Evolutionary conservation across 2,888 invertebrate species (phyloP).

Genomic region (Eupithecia inturbata): DNA sequence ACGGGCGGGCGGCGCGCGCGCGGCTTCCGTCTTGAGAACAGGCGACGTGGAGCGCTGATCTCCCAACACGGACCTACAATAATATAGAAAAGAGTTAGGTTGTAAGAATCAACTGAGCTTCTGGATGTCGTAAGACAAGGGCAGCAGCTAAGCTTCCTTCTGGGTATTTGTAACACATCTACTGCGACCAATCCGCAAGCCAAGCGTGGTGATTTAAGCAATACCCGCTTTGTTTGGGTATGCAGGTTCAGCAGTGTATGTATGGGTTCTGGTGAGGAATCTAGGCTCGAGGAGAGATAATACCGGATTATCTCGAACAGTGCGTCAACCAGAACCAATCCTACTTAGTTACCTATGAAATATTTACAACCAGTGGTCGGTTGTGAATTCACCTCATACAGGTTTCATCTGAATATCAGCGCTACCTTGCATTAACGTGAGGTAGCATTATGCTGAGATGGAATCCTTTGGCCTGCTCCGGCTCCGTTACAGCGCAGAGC

Average conservation of each 20-base stretch:
- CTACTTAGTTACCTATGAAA: no score
- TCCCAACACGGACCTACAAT: slow-evolving; percentile 85
- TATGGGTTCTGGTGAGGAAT: not conserved
- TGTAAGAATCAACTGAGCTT: not conserved
- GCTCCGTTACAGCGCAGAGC: no score
- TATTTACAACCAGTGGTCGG: no score
- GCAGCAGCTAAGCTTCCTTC: no score
- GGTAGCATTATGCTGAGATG: no score
- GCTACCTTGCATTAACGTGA: no score
- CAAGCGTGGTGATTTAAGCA: not conserved
- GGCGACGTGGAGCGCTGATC: slow-evolving; percentile 91
- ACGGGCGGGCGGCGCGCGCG: slow-evolving; percentile 82
- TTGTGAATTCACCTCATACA: no score
- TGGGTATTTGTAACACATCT: not conserved
- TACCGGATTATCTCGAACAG: not conserved
- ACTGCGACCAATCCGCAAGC: not conserved
- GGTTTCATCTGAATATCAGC: no score
- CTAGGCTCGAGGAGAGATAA: not conserved
- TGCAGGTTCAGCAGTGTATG: not conserved
- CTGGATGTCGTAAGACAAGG: no score
- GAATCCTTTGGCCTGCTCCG: no score
- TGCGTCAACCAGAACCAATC: slow-evolving; percentile 81
- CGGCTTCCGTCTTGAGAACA: slow-evolving; percentile 88
- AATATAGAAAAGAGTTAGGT: not conserved
- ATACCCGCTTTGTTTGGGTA: not conserved